Conservation (phyloP, 2,113 vertebrate species). For the Callionymus lyra region DNA sequence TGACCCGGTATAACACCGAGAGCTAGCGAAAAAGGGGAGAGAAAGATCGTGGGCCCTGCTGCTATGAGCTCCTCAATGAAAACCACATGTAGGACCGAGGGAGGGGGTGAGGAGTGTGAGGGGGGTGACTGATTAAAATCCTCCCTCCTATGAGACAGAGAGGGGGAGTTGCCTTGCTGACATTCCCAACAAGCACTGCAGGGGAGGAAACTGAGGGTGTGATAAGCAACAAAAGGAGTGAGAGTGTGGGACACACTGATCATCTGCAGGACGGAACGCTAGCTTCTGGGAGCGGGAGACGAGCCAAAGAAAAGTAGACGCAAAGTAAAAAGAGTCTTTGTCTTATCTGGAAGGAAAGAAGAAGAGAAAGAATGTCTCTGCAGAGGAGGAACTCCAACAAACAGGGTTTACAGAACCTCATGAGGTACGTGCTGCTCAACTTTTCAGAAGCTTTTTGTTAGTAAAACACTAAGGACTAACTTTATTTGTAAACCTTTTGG, state of each 20-base stretch:
- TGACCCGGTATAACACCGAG: slow-evolving; percentile 45
- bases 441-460: neutral
- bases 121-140: slow-evolving; percentile 43
- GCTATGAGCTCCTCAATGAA: slow-evolving; percentile 63
- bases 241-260: neutral
- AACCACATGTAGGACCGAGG: slow-evolving; percentile 65
- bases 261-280: neutral
- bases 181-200: slow-evolving; percentile 66
- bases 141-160: slow-evolving; percentile 21
- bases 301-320: neutral
- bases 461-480: too few relatives aligned
- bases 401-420: slow-evolving; percentile 76
- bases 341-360: slow-evolving; percentile 11
- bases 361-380: slow-evolving; percentile 54
- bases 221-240: slow-evolving; percentile 1
- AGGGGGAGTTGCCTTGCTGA: slow-evolving; percentile 49
- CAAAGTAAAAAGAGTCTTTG: slow-evolving; percentile 4
- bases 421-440: slow-evolving; percentile 59
- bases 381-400: slow-evolving; percentile 76
- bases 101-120: slow-evolving; percentile 10
- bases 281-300: neutral
- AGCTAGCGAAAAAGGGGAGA: slow-evolving; percentile 29
- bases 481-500: too few relatives aligned
- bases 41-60: slow-evolving; percentile 40
- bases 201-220: slow-evolving; percentile 43